Percentiles rank a stretch among this genome's conserved stretches.
Evolutionary conservation across 2,113 vertebrate species (phyloP).

Genomic region (Alouatta palliata): DNA sequence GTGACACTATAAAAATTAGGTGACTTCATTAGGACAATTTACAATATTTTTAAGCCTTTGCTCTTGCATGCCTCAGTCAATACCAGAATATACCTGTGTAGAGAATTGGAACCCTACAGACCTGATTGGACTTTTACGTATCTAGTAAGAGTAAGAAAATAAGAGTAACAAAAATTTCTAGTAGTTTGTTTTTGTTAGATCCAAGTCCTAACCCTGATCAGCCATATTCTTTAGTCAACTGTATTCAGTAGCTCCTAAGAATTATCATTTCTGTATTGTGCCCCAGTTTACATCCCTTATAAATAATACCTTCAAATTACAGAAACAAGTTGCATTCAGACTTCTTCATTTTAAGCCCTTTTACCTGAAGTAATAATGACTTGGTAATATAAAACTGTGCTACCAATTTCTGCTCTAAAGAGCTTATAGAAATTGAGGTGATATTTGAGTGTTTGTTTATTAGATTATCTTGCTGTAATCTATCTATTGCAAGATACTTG

Average conservation of each 20-base stretch:
- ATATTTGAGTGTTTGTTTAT: constrained; percentile 32
- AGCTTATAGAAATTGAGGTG: background rate
- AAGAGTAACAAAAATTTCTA: background rate
- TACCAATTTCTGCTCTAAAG: constrained; percentile 39
- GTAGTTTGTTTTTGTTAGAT: constrained; percentile 16
- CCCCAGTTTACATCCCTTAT: background rate
- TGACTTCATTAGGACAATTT: constrained; percentile 1
- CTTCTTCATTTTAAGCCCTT: background rate
- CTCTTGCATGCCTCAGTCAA: background rate
- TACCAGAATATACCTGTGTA: background rate
- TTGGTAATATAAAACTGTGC: background rate
- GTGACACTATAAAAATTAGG: background rate
- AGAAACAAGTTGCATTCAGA: constrained; percentile 38
- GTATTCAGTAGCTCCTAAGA: background rate
- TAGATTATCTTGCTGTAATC: constrained; percentile 38
- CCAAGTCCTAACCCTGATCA: background rate
- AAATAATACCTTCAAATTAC: constrained; percentile 38
- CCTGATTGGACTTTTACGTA: background rate
- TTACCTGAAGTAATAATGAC: constrained; percentile 7
- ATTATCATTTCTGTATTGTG: background rate
- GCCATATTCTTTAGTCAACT: constrained; percentile 1
- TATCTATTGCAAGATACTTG: background rate
- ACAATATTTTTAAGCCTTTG: constrained; percentile 49
- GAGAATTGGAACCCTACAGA: background rate
- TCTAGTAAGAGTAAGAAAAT: constrained; percentile 9